A percentile compares a stretch with the other conserved stretches of the same genome.
phyloP scores from a whole-genome alignment of 2,797 vertebrate species.

The Sphenodon punctatus region DNA sequence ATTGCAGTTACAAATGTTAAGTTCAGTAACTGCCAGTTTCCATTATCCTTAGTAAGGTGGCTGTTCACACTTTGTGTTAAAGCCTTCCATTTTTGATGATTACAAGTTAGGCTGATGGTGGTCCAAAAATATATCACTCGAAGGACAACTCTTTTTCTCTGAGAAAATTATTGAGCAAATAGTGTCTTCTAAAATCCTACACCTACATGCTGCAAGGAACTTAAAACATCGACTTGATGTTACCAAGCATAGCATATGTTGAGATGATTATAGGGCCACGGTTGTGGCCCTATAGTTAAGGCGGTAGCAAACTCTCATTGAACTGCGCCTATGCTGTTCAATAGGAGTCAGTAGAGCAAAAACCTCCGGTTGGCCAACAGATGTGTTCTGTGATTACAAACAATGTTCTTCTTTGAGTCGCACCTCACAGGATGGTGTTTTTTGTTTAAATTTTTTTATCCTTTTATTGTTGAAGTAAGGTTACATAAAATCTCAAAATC shows the following conservation, averaged over 20 bases:
- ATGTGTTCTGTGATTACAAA: no score
- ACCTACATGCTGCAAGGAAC: fast-evolving
- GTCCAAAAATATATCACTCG: neutral
- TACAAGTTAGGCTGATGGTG: neutral
- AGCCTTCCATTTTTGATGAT: neutral
- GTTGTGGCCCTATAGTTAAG: no score
- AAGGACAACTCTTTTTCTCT: neutral
- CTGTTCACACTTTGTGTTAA: neutral
- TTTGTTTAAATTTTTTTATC: no score
- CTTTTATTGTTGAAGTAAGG: no score
- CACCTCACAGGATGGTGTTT: no score
- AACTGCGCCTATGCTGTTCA: no score
- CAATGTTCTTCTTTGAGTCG: no score
- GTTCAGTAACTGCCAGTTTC: neutral
- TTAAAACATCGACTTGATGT: neutral
- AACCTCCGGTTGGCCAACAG: no score
- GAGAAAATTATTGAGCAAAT: neutral
- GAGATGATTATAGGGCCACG: no score
- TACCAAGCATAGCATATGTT: fast-evolving
- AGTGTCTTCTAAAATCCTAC: neutral
- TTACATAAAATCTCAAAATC: no score
- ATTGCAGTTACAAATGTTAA: neutral
- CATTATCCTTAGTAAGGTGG: neutral
- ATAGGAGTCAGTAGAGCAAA: no score
- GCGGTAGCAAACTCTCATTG: no score